A percentile compares a stretch with the other conserved stretches of the same genome.
Evolutionary conservation across 2,113 vertebrate genomes (phyloP).

Genomic region (Sphaerodactylus townsendi): DNA sequence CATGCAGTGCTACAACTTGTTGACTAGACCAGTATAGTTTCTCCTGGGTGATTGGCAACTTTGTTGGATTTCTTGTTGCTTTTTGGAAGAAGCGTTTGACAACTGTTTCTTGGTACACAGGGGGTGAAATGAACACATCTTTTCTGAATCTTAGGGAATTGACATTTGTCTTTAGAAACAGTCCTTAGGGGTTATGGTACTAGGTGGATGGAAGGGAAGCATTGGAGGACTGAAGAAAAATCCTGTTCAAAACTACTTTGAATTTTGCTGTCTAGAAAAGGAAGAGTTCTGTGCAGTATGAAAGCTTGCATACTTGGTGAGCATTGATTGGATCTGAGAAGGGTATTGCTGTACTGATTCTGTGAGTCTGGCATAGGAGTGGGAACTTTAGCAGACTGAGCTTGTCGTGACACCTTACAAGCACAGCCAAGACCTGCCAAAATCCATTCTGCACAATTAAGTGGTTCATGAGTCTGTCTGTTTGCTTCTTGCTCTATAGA

Average conservation of each 20-base stretch:
- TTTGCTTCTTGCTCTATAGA: too few relatives aligned
- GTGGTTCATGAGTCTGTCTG: background rate
- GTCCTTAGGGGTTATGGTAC: too few relatives aligned
- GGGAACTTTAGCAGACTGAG: background rate
- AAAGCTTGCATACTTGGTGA: background rate
- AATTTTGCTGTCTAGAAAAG: background rate
- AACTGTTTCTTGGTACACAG: background rate
- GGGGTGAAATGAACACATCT: too few relatives aligned
- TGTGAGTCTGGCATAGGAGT: background rate
- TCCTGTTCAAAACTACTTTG: too few relatives aligned
- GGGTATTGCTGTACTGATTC: background rate
- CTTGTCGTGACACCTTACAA: background rate
- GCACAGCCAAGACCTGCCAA: background rate
- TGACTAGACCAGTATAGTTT: background rate
- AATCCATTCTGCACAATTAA: background rate
- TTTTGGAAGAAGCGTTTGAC: too few relatives aligned
- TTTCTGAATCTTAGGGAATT: too few relatives aligned
- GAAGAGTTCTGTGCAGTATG: background rate
- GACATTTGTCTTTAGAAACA: too few relatives aligned
- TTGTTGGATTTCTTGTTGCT: background rate
- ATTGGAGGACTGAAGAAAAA: too few relatives aligned
- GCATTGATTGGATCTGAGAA: background rate
- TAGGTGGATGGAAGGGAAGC: background rate
- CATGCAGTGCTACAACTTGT: background rate
- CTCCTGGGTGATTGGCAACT: background rate